Evolutionary conservation across 2,113 vertebrate species (phyloP), one percentile per base, ranked within the genome.

Genomic region (Triplophysa dalaica): DNA sequence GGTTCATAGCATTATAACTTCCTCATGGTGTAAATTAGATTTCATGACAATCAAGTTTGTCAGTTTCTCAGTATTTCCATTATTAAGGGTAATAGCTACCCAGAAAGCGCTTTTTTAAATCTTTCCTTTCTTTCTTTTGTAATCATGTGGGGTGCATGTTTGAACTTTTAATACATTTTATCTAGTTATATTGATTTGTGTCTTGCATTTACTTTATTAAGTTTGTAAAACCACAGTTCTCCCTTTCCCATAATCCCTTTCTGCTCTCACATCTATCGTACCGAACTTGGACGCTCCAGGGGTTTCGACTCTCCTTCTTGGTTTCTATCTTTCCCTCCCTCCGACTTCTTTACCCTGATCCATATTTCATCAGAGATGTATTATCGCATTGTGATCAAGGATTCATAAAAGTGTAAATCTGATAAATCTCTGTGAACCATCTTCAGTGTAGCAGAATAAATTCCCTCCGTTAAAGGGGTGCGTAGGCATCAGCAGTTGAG

Each of bases 331-430:
- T 12, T 41, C 64, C 21, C 38, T 76, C 76, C 6, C 70, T 41
- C 60, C 73, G 41, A 17, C 29, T 64, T 50, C 72, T 64, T 14
- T 8, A 33, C 75, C 29, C 16, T 81, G 70, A 76, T 14, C 67
- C 74, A 80, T 79, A 76, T 88, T 86, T 87, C 70, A 85, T 84
- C 81, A 79, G 66, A 80, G 58, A 67, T 78, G 83, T 82, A 81
- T 78, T 81, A 41, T 75, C 82, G 70, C 72, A 75, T 87, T 77
- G 48, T 82, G 72, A 84, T 87, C 41, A 88, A 66, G 77, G 81
- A 85, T 87, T 89, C 82, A 82, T 86, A 41, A 48, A 21, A 81
- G 66, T 82, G 38, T 10, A 77, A 67, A 38, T 86, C 79, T 66
- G 77, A 79, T 80, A 86, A 10, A 86, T 48, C 58, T 22, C 45